Conservation (phyloP, 2,113 vertebrate genomes). For the Nothobranchius kuhntae region DNA sequence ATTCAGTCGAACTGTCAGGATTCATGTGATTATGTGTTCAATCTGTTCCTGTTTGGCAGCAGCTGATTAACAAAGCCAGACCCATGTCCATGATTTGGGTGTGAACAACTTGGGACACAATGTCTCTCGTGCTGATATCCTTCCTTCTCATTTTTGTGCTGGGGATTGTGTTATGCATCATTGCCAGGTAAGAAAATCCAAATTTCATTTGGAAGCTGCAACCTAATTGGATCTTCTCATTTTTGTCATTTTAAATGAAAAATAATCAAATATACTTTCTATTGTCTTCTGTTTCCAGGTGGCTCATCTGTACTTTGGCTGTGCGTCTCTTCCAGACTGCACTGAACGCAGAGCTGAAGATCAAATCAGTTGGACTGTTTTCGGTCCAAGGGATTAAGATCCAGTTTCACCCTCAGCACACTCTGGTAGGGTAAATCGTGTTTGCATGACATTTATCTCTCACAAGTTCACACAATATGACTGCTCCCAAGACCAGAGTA, state of each 20-base stretch:
- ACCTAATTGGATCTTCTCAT: background rate
- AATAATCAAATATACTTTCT: background rate
- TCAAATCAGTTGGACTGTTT: slow-evolving; percentile 89
- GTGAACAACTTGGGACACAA: slow-evolving; percentile 68
- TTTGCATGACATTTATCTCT: slow-evolving; percentile 30
- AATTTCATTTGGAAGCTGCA: too few species aligned
- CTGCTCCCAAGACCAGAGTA: background rate
- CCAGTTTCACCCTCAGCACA: slow-evolving; percentile 91
- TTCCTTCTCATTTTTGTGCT: slow-evolving; percentile 62
- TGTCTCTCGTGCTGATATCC: slow-evolving; percentile 72
- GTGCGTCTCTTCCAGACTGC: slow-evolving; percentile 85
- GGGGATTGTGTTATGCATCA: slow-evolving; percentile 44
- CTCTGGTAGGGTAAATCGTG: slow-evolving; percentile 82
- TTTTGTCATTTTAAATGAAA: background rate
- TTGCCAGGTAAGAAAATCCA: slow-evolving; percentile 71
- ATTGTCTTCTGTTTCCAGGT: slow-evolving; percentile 72
- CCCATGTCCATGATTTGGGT: slow-evolving; percentile 56
- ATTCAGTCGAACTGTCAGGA: background rate
- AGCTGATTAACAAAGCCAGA: slow-evolving; percentile 48
- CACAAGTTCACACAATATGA: too few species aligned
- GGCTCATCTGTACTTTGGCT: slow-evolving; percentile 84
- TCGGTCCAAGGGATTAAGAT: slow-evolving; percentile 89
- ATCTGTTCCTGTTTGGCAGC: slow-evolving; percentile 50
- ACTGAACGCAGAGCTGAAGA: slow-evolving; percentile 89
- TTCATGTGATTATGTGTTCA: slow-evolving; percentile 30